Evolutionary conservation across 2,888 invertebrate genomes (phyloP).

Genomic region (Polymixis flavicincta): DNA sequence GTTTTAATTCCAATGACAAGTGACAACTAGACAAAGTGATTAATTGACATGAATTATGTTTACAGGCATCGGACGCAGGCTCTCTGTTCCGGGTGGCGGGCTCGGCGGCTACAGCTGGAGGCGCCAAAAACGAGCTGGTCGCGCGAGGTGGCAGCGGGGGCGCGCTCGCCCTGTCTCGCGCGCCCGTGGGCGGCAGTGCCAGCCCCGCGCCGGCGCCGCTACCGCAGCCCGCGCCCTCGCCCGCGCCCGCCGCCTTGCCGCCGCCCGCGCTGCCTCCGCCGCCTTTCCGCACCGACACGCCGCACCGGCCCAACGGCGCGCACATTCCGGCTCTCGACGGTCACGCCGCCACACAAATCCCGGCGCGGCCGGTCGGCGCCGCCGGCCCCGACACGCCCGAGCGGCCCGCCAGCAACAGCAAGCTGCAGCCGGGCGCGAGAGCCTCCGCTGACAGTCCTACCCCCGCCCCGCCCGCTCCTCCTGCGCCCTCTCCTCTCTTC

Average conservation of each 20-base stretch:
- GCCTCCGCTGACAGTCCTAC: slow-evolving; percentile 88
- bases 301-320: slow-evolving; percentile 83
- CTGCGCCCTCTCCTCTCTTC: slow-evolving; percentile 85
- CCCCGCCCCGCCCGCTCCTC: slow-evolving; percentile 86
- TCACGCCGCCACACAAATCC: slow-evolving; percentile 86
- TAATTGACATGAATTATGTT: slow-evolving; percentile 42
- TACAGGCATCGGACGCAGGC: slow-evolving; percentile 86
- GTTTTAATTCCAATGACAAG: neutral
- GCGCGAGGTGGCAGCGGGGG: slow-evolving; percentile 92
- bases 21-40: neutral
- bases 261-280: slow-evolving; percentile 92
- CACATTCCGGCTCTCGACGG: slow-evolving; percentile 87
- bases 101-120: slow-evolving; percentile 91
- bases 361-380: slow-evolving; percentile 85
- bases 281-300: slow-evolving; percentile 90
- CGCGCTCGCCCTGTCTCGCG: slow-evolving; percentile 91
- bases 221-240: slow-evolving; percentile 92
- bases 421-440: slow-evolving; percentile 86
- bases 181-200: slow-evolving; percentile 91
- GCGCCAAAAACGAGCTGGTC: slow-evolving; percentile 91
- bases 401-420: slow-evolving; percentile 86
- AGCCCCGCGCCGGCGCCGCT: slow-evolving; percentile 92
- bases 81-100: slow-evolving; percentile 90
- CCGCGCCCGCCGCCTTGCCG: slow-evolving; percentile 93
- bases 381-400: slow-evolving; percentile 86